Evolutionary conservation across 2,797 vertebrate species (phyloP).

Genomic region (Notolepis coatsorum): DNA sequence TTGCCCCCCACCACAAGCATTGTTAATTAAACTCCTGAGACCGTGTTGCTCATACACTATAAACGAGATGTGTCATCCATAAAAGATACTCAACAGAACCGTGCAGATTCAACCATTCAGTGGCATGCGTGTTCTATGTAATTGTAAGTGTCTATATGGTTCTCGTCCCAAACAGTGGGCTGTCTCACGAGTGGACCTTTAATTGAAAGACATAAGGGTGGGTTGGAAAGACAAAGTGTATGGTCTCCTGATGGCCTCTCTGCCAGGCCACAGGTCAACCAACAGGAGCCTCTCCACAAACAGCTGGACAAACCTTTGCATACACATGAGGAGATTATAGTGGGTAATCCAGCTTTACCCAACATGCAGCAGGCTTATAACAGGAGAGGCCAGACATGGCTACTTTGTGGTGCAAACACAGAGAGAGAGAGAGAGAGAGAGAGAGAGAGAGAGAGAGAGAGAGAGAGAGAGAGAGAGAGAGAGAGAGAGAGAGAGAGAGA

Average conservation of each 20-base stretch:
- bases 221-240: no score
- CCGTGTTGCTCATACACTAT: no score
- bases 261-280: conserved; percentile 67
- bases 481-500: conserved; percentile 21
- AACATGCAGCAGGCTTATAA: conserved; percentile 56
- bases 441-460: conserved; percentile 6
- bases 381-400: conserved; percentile 56
- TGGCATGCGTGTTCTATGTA: no score
- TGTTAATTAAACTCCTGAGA: no score
- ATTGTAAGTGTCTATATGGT: no score
- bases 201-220: no score
- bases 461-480: conserved; percentile 7
- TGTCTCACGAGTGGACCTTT: no score
- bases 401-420: conserved; percentile 42
- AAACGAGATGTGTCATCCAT: no score
- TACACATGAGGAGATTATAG: conserved; percentile 74
- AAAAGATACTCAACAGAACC: no score
- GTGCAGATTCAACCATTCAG: no score
- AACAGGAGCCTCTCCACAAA: conserved; percentile 65
- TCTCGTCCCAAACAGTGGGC: no score
- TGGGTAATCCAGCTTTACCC: conserved; percentile 66
- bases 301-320: conserved; percentile 74
- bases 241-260: conserved; percentile 27
- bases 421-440: conserved; percentile 15
- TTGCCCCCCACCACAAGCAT: no score